A percentile compares a stretch with the other conserved stretches of the same genome.
These are phyloP conservation scores for Chrysolina americana DNA, from an alignment of 2,888 invertebrate genomes.

Conservation along the genomic window DNA sequence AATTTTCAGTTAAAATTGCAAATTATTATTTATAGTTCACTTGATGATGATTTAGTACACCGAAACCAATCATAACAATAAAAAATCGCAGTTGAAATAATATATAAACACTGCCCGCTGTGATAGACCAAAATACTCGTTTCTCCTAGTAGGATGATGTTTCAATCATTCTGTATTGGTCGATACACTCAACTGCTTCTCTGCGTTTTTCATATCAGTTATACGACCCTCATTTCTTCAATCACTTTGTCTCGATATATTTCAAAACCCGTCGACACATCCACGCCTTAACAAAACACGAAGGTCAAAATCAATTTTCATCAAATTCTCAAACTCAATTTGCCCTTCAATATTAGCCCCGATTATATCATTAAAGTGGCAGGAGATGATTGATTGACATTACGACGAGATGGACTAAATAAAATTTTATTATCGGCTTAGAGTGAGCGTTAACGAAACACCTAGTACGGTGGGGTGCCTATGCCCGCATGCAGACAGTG, in stretches of 20 bases:
- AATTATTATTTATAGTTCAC: too few relatives aligned
- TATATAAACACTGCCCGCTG: too few relatives aligned
- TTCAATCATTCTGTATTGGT: too few relatives aligned
- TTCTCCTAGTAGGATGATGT: too few relatives aligned
- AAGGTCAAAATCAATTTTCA: constrained; percentile 41
- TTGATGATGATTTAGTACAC: too few relatives aligned
- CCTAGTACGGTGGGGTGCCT: constrained; percentile 45
- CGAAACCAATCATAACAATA: too few relatives aligned
- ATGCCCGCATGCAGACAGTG: constrained; percentile 11
- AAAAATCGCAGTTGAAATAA: too few relatives aligned
- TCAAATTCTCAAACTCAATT: constrained; percentile 47
- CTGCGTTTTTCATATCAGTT: too few relatives aligned
- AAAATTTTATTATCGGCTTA: constrained; percentile 64
- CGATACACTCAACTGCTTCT: too few relatives aligned
- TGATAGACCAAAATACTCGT: too few relatives aligned
- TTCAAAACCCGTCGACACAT: neutral
- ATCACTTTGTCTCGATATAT: neutral
- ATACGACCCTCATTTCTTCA: too few relatives aligned
- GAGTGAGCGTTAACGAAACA: constrained; percentile 57
- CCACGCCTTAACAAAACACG: constrained; percentile 24
- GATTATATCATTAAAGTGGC: constrained; percentile 54
- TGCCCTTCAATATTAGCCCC: constrained; percentile 45
- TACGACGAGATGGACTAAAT: constrained; percentile 58
- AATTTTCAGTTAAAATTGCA: too few relatives aligned
- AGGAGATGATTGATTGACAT: constrained; percentile 57